Conservation (phyloP, 2,888 invertebrate genomes). For the Athripsodes cinereus region DNA sequence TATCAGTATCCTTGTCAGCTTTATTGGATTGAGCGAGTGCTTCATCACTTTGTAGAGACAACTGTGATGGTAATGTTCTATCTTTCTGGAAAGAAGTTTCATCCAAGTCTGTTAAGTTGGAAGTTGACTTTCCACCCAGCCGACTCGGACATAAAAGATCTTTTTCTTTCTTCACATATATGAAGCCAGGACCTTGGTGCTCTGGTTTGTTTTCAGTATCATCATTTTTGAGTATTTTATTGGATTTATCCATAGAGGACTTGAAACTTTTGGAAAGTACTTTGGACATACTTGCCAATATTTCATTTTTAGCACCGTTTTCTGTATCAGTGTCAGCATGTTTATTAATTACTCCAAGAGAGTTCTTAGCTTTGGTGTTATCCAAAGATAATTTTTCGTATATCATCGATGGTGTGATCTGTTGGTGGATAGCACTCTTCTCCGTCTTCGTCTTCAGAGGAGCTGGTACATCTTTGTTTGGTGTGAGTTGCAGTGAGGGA, state of each 20-base stretch:
- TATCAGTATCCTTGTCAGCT: no score
- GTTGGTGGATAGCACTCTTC: slow-evolving; percentile 11
- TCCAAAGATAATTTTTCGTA: slow-evolving; percentile 25
- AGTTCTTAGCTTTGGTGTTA: slow-evolving; percentile 1
- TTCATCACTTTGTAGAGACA: no score
- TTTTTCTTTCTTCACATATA: not conserved
- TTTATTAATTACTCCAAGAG: no score
- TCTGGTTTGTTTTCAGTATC: not conserved
- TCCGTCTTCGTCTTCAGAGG: slow-evolving; percentile 9
- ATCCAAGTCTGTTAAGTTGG: no score
- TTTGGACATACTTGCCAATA: not conserved
- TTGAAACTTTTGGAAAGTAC: not conserved
- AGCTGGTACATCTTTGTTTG: slow-evolving; percentile 2
- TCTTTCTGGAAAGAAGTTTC: no score
- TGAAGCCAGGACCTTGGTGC: not conserved
- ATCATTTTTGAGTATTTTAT: not conserved
- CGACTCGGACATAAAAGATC: not conserved
- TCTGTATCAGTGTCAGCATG: not conserved
- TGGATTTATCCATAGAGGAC: not conserved
- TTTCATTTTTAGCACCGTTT: not conserved
- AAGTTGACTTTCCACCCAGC: not conserved
- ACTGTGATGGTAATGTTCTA: no score
- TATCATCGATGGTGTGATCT: slow-evolving; percentile 23
- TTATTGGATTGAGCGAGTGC: no score
- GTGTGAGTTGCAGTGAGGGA: slow-evolving; percentile 4